A percentile compares a stretch with the other conserved stretches of the same genome.
phyloP scores from a whole-genome alignment of 2,888 invertebrate genomes.

The Chaetogeoica ovagalla region DNA sequence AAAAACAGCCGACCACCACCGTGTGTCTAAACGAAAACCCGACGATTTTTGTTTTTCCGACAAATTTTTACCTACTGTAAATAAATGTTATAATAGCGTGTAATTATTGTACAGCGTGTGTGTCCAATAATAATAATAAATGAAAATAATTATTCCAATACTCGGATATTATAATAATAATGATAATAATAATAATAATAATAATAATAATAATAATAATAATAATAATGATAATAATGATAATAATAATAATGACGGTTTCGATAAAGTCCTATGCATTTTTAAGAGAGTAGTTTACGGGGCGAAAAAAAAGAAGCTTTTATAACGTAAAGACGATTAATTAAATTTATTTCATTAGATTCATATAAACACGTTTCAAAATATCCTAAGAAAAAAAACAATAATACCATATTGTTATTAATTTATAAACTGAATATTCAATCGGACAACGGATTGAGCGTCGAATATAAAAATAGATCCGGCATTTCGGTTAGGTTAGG shows the following conservation, averaged over 20 bases:
- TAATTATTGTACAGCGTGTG: neutral
- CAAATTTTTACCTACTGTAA: neutral
- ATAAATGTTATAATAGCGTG: neutral
- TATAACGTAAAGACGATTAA: too few relatives aligned
- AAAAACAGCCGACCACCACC: neutral
- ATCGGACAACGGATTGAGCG: constrained; percentile 26
- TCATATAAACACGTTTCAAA: neutral
- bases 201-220: neutral
- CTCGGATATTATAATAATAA: neutral
- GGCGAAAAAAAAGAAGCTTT: too few relatives aligned
- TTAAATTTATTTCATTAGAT: neutral
- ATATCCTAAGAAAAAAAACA: constrained; percentile 21
- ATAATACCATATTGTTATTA: neutral
- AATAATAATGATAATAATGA: neutral
- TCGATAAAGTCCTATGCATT: neutral
- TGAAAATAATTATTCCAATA: neutral
- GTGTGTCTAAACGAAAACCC: neutral
- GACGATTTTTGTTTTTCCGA: neutral
- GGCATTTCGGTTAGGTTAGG: neutral
- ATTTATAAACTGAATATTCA: constrained; percentile 17
- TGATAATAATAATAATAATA: neutral
- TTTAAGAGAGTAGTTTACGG: neutral
- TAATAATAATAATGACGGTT: neutral
- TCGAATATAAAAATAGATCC: constrained; percentile 42
- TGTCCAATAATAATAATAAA: neutral